These are phyloP conservation scores for Mirounga angustirostris DNA, from an alignment of 2,113 vertebrate genomes.

Conservation along the genomic window DNA sequence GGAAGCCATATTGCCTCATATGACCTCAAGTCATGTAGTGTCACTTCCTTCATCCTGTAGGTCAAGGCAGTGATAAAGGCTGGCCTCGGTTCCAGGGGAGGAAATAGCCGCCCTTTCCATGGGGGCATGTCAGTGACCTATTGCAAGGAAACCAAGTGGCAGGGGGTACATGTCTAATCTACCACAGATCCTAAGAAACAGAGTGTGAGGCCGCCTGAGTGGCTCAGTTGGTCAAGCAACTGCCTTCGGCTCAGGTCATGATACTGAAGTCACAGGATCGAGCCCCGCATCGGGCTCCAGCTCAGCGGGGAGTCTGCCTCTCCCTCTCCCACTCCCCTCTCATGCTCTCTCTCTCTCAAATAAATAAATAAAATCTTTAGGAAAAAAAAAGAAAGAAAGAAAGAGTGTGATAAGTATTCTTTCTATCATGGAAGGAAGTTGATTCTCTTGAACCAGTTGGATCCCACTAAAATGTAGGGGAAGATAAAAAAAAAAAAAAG, in stretches of 20 bases:
- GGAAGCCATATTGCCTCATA: accelerated
- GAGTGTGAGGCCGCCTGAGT: no score
- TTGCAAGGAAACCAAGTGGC: neutral
- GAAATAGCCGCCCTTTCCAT: accelerated
- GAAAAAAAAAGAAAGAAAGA: neutral
- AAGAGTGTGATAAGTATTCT: neutral
- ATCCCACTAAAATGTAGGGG: neutral
- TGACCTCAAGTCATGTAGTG: neutral
- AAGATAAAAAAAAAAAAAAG: no score
- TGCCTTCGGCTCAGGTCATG: no score
- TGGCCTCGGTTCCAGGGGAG: neutral
- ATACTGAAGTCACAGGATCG: no score
- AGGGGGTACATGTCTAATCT: no score
- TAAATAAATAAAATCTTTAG: no score
- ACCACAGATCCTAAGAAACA: neutral
- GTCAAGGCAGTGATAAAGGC: neutral
- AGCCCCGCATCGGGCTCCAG: no score
- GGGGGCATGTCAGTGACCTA: accelerated
- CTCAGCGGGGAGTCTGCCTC: no score
- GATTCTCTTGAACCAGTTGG: neutral
- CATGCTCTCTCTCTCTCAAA: no score
- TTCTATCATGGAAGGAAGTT: neutral
- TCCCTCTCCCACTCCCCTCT: no score
- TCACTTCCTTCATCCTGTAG: neutral
- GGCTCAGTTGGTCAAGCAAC: no score